Evolutionary conservation across 2,888 invertebrate species (phyloP), one percentile per base, ranked within the genome.

Genomic region (Psylliodes chrysocephalus): DNA sequence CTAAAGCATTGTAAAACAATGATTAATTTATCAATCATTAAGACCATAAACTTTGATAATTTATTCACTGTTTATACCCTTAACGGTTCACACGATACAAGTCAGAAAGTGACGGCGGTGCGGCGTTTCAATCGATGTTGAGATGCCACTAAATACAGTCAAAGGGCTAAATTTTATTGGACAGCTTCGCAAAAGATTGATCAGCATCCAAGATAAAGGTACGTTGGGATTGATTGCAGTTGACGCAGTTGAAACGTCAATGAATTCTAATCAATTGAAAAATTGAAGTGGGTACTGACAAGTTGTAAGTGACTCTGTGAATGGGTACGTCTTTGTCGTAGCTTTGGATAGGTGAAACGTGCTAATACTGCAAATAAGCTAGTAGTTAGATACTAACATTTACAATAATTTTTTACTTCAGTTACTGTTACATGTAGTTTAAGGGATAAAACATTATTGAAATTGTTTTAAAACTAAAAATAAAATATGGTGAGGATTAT

Each of bases 241-340:
- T 70, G 69, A 70, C 69, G 72, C 72, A 73, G 71, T 74, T 72
- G 73, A 71, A 73, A 71, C 64, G 56, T 47, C 61, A 59, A 59
- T 65, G 67, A 64, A 65, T 68, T 66, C 66, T 68, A 68, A 68
- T 68, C 68, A 66, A 64, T 66, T 68, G 66, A 66, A 72, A 68
- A 73, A 72, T 72, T 71, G 72, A 73, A 71, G 64, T 70, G 72
- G 73, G 66, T 71, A 71, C 70, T 73, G 73, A 73, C 71, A 71
- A 64, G 61, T 55, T 55, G 65, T 68, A 64, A 61, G 63, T 61
- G 60, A 63, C 63, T 67, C 57, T 64, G 62, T 51, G 56, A 67
- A 59, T 67, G 62, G 63, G 59, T 60, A 67, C 49, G 59, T 59
- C 59, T 49, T 38, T 22, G 17, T 12, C 28, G 40, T 49, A 35